Evolutionary conservation across 2,797 vertebrate species (phyloP).

Genomic region (Chrosomus eos): DNA sequence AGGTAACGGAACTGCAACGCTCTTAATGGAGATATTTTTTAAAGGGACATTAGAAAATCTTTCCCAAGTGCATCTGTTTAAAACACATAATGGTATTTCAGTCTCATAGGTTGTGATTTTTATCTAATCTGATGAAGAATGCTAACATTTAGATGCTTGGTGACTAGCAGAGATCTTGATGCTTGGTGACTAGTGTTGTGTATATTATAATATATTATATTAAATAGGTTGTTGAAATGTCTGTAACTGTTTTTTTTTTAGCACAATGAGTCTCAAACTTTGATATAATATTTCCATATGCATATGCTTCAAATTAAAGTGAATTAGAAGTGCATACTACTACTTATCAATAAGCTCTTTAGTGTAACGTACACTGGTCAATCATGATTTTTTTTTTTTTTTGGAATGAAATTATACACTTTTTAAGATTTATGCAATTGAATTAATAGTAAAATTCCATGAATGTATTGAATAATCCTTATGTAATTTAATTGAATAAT

Average conservation of each 20-base stretch:
- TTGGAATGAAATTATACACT: not conserved
- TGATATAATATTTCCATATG: not conserved
- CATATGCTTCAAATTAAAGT: not conserved
- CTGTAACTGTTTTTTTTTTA: not conserved
- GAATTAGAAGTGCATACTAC: not conserved
- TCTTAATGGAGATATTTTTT: constrained; percentile 58
- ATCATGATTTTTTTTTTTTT: not conserved
- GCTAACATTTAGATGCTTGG: not conserved
- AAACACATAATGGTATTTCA: not conserved
- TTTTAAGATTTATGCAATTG: too few relatives aligned
- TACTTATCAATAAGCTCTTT: not conserved
- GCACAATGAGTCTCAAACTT: not conserved
- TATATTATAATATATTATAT: too few relatives aligned
- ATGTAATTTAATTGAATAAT: too few relatives aligned
- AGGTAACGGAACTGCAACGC: constrained; percentile 70
- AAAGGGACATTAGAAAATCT: constrained; percentile 68
- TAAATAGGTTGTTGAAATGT: not conserved
- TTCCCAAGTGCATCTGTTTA: constrained; percentile 40
- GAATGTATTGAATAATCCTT: too few relatives aligned
- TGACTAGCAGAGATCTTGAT: not conserved
- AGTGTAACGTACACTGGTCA: not conserved
- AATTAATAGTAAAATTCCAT: too few relatives aligned
- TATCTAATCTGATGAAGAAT: not conserved
- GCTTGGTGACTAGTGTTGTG: too few relatives aligned
- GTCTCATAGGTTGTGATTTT: not conserved